phyloP scores from a whole-genome alignment of 2,797 vertebrate genomes.

The Saxicola maurus region DNA sequence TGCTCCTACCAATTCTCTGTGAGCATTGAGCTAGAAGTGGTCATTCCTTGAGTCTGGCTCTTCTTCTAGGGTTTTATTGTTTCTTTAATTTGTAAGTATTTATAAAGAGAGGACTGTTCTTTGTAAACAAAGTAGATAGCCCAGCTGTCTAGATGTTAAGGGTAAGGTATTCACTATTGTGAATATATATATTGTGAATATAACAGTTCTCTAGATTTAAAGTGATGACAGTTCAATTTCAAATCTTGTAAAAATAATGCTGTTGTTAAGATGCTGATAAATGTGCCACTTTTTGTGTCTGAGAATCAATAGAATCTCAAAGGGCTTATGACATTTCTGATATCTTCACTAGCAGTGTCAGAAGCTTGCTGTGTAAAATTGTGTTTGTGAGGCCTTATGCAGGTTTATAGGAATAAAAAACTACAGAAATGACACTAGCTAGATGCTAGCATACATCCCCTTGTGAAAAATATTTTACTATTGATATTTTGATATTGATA shows the following conservation, averaged over 20 bases:
- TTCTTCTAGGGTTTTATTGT: background rate
- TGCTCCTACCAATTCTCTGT: background rate
- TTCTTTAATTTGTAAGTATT: background rate
- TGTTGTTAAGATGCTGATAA: background rate
- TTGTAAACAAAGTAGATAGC: background rate
- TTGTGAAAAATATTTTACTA: background rate
- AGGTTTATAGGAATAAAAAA: background rate
- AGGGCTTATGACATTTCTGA: background rate
- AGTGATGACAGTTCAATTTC: background rate
- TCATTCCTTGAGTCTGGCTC: background rate
- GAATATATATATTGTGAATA: background rate
- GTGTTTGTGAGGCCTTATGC: background rate
- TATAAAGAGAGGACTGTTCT: background rate
- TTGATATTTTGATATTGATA: no score
- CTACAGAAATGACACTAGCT: background rate
- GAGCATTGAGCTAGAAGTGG: background rate
- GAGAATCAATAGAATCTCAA: background rate
- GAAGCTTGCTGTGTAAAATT: background rate
- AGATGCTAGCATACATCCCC: background rate
- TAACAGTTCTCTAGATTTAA: background rate
- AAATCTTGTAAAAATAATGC: background rate
- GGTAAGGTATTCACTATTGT: background rate
- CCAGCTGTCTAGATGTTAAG: background rate
- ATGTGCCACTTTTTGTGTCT: background rate
- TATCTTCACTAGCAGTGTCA: accelerated